These are phyloP conservation scores for Argyresthia goedartella DNA, from an alignment of 2,888 invertebrate genomes.

Conservation along the genomic window DNA sequence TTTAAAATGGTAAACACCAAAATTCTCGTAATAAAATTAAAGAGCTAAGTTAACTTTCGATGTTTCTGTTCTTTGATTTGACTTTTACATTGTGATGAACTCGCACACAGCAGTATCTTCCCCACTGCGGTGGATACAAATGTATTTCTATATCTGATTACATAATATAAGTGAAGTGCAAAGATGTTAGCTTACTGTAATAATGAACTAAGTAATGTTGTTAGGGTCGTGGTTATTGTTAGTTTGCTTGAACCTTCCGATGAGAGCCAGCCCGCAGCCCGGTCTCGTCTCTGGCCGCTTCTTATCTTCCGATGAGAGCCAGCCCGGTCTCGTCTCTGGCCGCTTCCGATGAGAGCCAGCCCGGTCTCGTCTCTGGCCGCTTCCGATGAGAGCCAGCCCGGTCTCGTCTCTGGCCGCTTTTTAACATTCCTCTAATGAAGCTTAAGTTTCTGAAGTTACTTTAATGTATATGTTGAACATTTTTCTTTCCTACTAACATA, in stretches of 20 bases:
- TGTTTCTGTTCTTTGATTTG: not conserved
- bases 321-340: too few species aligned
- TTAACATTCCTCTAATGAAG: constrained; percentile 46
- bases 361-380: too few species aligned
- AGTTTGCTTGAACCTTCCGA: constrained; percentile 35
- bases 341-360: too few species aligned
- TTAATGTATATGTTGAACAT: not conserved
- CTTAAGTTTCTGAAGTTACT: constrained; percentile 24
- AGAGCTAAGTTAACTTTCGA: constrained; percentile 37
- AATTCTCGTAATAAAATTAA: constrained; percentile 19
- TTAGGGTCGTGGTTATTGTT: constrained; percentile 53
- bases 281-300: too few species aligned
- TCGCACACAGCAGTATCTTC: constrained; percentile 60
- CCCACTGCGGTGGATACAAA: constrained; percentile 36
- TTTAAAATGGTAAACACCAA: constrained; percentile 17
- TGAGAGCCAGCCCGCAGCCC: constrained; percentile 18
- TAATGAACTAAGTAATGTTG: constrained; percentile 54
- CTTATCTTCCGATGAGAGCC: too few species aligned
- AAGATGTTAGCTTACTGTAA: constrained; percentile 58
- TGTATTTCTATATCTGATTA: not conserved
- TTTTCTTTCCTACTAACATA: constrained; percentile 1
- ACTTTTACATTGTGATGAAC: constrained; percentile 18
- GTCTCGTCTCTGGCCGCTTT: constrained; percentile 50
- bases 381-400: constrained; percentile 16
- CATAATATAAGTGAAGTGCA: constrained; percentile 40